Percentiles rank a stretch among this genome's conserved stretches.
Evolutionary conservation across 2,797 vertebrate species (phyloP).

Genomic region (Eulemur mongoz): DNA sequence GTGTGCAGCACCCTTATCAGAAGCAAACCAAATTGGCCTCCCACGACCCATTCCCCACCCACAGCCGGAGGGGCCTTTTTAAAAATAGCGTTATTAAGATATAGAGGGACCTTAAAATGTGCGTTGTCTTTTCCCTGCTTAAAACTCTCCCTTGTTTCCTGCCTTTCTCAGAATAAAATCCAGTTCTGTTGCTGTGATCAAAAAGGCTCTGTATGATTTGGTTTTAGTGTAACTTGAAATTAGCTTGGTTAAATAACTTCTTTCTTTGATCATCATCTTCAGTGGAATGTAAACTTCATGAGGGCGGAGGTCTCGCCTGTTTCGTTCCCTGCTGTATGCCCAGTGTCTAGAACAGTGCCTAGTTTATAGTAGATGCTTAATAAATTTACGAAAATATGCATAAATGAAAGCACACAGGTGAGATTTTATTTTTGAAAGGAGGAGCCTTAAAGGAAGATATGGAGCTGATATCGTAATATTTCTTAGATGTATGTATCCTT

Average conservation of each 20-base stretch:
- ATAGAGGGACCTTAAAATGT: background rate
- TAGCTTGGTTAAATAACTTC: background rate
- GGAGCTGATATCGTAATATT: background rate
- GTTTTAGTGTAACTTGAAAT: no score
- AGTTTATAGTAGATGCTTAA: background rate
- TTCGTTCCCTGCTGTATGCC: background rate
- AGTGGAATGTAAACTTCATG: background rate
- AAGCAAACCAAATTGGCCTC: background rate
- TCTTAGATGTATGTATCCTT: background rate
- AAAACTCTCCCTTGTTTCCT: background rate
- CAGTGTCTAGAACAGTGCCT: no score
- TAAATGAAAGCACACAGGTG: background rate
- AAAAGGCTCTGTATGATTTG: background rate
- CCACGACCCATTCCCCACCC: accelerated
- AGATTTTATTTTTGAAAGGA: background rate
- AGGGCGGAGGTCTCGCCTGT: background rate
- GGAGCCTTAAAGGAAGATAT: background rate
- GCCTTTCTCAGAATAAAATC: background rate
- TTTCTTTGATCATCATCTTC: background rate
- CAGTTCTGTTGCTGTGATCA: background rate
- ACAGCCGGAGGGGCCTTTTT: background rate
- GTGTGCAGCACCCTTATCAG: accelerated
- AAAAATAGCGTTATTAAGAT: background rate
- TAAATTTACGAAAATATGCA: background rate
- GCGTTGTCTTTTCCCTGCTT: background rate